Evolutionary conservation across 2,888 invertebrate species (phyloP).

Genomic region (Pseudolycoriella hygida): DNA sequence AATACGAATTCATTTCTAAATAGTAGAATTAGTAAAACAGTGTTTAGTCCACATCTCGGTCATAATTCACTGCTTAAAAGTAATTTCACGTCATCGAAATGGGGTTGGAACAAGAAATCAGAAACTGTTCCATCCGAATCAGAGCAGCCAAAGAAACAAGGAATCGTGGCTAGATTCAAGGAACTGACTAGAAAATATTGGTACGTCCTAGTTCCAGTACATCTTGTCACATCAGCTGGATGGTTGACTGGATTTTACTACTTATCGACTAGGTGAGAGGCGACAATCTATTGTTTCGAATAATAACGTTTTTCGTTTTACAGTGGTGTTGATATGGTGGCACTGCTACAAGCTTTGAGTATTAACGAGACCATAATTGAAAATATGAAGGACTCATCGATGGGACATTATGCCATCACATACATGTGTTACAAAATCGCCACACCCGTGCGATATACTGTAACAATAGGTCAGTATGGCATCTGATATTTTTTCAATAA

Average conservation of each 20-base stretch:
- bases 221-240: slow-evolving; percentile 65
- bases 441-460: slow-evolving; percentile 80
- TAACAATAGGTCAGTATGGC: slow-evolving; percentile 55
- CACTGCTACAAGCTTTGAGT: slow-evolving; percentile 56
- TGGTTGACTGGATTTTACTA: slow-evolving; percentile 87
- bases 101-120: neutral
- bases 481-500: neutral
- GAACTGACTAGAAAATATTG: slow-evolving; percentile 90
- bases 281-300: neutral
- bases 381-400: slow-evolving; percentile 56
- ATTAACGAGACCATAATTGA: slow-evolving; percentile 61
- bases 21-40: no score
- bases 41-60: no score
- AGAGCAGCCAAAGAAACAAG: slow-evolving; percentile 28
- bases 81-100: neutral
- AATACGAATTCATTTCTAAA: no score
- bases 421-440: slow-evolving; percentile 87
- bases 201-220: slow-evolving; percentile 90
- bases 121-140: neutral
- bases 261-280: slow-evolving; percentile 54
- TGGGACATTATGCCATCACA: slow-evolving; percentile 79
- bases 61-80: neutral
- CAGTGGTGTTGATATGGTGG: slow-evolving; percentile 84
- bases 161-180: slow-evolving; percentile 68
- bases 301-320: slow-evolving; percentile 7